phyloP scores from a whole-genome alignment of 1,140 invertebrate species.

The Drosophila persimilis region DNA sequence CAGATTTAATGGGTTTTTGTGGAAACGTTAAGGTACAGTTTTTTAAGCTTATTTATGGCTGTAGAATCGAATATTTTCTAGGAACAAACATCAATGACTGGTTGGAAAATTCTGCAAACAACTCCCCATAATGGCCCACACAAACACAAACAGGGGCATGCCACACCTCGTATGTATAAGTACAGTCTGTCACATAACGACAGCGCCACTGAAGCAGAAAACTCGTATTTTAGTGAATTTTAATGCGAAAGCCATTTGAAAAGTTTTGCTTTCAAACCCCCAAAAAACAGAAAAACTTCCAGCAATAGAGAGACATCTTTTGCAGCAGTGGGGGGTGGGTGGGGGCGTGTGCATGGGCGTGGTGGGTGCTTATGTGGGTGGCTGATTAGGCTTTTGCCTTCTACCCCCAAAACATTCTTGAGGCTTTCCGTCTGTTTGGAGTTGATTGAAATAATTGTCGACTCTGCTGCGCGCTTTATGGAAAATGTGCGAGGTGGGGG shows the following conservation, averaged over 20 bases:
- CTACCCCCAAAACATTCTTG: constrained; percentile 22
- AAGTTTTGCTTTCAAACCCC: constrained; percentile 45
- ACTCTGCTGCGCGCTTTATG: not conserved
- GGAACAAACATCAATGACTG: constrained; percentile 53
- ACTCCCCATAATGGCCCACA: constrained; percentile 55
- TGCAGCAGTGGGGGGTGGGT: not conserved
- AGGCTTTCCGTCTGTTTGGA: constrained; percentile 13
- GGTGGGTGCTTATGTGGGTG: constrained; percentile 12
- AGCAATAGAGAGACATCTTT: no score
- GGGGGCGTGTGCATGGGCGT: not conserved
- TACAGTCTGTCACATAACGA: constrained; percentile 33
- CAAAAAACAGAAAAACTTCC: constrained; percentile 39
- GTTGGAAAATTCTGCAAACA: constrained; percentile 35
- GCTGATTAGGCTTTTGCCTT: constrained; percentile 30
- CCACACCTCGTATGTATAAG: not conserved
- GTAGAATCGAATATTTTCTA: constrained; percentile 20
- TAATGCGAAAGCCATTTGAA: constrained; percentile 74
- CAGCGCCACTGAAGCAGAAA: constrained; percentile 24
- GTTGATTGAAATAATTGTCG: constrained; percentile 58
- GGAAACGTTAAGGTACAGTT: no score
- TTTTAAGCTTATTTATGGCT: no score
- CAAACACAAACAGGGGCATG: not conserved
- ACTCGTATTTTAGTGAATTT: constrained; percentile 71
- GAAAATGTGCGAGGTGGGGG: not conserved
- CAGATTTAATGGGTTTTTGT: no score